phyloP scores from a whole-genome alignment of 2,113 vertebrate species.

The Patagioenas fasciata region DNA sequence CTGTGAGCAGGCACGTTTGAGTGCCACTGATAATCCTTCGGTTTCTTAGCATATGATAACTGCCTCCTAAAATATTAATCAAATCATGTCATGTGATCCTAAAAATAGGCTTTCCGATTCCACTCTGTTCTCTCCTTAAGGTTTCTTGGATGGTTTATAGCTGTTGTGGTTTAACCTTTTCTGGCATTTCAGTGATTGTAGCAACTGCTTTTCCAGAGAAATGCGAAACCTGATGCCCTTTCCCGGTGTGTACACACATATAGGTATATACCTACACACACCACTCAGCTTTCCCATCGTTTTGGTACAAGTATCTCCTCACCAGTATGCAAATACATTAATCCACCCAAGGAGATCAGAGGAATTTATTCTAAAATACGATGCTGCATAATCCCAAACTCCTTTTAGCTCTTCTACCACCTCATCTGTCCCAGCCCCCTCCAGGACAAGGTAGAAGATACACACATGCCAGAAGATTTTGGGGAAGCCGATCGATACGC shows the following conservation, averaged over 20 bases:
- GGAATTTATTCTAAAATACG: conserved; percentile 2
- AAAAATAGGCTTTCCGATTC: conserved; percentile 68
- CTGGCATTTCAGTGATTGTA: conserved; percentile 73
- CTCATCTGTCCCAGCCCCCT: background rate
- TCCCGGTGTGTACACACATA: conserved; percentile 5
- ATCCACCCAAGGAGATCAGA: background rate
- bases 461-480: background rate
- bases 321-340: background rate
- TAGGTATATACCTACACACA: background rate
- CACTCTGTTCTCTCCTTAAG: conserved; percentile 37
- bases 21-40: conserved; percentile 41
- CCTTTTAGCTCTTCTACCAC: background rate
- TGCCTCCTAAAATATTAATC: conserved; percentile 73
- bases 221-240: conserved; percentile 59
- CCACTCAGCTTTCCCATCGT: background rate
- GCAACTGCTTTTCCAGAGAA: conserved; percentile 59
- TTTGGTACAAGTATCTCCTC: background rate
- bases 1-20: background rate
- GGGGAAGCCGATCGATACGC: fast-evolving
- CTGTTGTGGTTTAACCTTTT: conserved; percentile 72
- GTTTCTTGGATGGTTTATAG: conserved; percentile 28
- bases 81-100: conserved; percentile 63
- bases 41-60: conserved; percentile 62
- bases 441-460: background rate
- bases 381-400: background rate